Evolutionary conservation across 2,888 invertebrate species (phyloP), one percentile per base, ranked within the genome.

Genomic region (Drosophila borborema): DNA sequence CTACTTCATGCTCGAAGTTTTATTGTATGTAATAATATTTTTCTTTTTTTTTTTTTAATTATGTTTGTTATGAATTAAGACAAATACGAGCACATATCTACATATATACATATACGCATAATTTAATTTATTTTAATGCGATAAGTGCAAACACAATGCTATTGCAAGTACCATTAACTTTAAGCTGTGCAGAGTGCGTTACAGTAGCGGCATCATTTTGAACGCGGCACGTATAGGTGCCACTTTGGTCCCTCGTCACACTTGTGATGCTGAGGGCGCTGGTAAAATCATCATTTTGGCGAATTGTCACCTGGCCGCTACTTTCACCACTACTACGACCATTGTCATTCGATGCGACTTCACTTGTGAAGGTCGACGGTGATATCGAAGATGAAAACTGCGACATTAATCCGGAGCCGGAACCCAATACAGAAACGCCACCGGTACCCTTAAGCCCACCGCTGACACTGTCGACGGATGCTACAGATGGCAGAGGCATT

Each of bases 221-320:
- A 90, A 94, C 95, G 86, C 94, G 94, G 91, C 95, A 95, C 91
- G 94, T 94, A 91, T 94, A 95, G 77, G 94, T 95, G 94, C 95
- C 95, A 88, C 94, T 94, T 92, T 94, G 94, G 85, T 93, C 93
- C 90, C 94, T 93, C 89, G 94, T 94, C 91, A 95, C 94, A 92
- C 94, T 94, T 90, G 94, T 94, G 91, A 95, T 94, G 93, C 94
- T 94, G 89, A 95, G 93, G 84, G 94, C 94, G 92, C 94, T 94
- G 89, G 94, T 94, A 92, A 94, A 95, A 91, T 94, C 94, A 92
- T 94, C 94, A 93, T 94, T 94, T 93, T 94, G 94, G 88, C 94
- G 93, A 90, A 94, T 93, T 92, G 94, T 94, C 91, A 94, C 93
- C 90, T 92, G 91, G 93, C 93, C 93, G 92, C 93, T 91, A 93